A percentile compares a stretch with the other conserved stretches of the same genome.
Conservation (phyloP, 2,113 vertebrate genomes). For the Mungos mungo region DNA sequence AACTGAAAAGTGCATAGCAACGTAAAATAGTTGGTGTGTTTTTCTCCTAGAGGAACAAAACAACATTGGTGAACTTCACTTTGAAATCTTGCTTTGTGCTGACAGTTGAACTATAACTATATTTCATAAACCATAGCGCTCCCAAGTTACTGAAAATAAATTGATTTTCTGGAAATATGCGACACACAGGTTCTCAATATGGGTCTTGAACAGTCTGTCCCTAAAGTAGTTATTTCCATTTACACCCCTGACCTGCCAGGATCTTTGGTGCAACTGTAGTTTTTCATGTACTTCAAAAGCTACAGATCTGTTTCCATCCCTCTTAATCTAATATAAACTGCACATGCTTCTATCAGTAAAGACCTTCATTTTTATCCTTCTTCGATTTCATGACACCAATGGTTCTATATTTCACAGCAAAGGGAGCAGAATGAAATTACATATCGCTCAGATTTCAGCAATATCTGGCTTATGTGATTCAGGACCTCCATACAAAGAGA, state of each 20-base stretch:
- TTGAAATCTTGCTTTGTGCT: conserved; percentile 82
- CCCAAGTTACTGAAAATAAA: conserved; percentile 84
- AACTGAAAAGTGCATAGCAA: conserved; percentile 33
- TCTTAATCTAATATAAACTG: conserved; percentile 87
- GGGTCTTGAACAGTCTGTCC: conserved; percentile 81
- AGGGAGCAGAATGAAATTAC: conserved; percentile 86
- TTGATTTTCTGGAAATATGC: conserved; percentile 86
- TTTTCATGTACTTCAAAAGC: conserved; percentile 86
- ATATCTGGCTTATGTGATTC: conserved; percentile 86
- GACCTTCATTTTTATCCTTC: conserved; percentile 85
- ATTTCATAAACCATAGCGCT: conserved; percentile 83
- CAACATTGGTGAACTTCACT: conserved; percentile 69
- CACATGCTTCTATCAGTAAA: conserved; percentile 85
- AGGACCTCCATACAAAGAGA: conserved; percentile 80
- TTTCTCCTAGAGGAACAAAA: conserved; percentile 70
- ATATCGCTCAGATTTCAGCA: conserved; percentile 81
- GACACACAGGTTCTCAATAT: conserved; percentile 81
- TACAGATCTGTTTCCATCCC: conserved; percentile 82
- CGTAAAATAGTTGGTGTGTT: conserved; percentile 49
- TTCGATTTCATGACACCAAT: conserved; percentile 84
- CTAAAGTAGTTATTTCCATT: conserved; percentile 88
- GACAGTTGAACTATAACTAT: conserved; percentile 83
- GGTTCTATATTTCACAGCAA: conserved; percentile 85
- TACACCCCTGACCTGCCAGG: conserved; percentile 84
- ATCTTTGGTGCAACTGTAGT: conserved; percentile 76